Evolutionary conservation across 2,888 invertebrate species (phyloP), one percentile per base, ranked within the genome.

Genomic region (Stegophylla sp.): DNA sequence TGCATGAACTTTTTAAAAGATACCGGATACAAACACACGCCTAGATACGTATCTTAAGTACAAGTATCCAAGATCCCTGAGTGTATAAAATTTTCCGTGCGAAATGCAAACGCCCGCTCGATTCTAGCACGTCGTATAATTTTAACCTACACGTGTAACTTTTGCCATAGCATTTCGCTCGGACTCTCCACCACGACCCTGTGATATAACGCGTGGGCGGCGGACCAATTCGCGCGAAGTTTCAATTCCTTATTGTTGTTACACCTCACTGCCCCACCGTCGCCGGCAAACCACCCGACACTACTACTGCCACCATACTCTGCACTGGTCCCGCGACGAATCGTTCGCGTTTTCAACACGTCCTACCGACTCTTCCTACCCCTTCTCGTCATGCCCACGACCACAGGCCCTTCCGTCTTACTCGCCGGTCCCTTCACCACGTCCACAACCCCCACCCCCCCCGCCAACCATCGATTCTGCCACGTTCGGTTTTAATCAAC

Each of bases 221-320:
- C 1, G 34, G 28, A 28, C 28, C n/a, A 15, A 67, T n/a, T n/a
- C n/a, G n/a, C n/a, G n/a, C n/a, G n/a, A 73, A 45, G n/a, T 76
- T 67, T 67, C 56, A 15, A 67, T 56, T 76, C 15, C 20, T 26
- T 26, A 43, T 26, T 23, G 23, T 43, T 23, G 5, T 34, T 34
- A 34, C 34, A 34, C 34, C 34, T 34, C 34, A 34, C 34, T 3
- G 3, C 34, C 3, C 63, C 28, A 28, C 12, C 43, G 23, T 13
- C 43, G 66, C 41, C 1, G 5, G 20, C 5, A 1, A 41, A 0
- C 10, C 43, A 23, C 1, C 41, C 34, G n/a, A 0, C 61, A 5
- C 28, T 12, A 15, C 26, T 20, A n/a, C 28, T 34, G 34, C 34
- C n/a, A 34, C 34, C 63, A n/a, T n/a, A n/a, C n/a, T n/a, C n/a